Conservation (phyloP, 2,113 vertebrate genomes). For the Corvus moneduloides region DNA sequence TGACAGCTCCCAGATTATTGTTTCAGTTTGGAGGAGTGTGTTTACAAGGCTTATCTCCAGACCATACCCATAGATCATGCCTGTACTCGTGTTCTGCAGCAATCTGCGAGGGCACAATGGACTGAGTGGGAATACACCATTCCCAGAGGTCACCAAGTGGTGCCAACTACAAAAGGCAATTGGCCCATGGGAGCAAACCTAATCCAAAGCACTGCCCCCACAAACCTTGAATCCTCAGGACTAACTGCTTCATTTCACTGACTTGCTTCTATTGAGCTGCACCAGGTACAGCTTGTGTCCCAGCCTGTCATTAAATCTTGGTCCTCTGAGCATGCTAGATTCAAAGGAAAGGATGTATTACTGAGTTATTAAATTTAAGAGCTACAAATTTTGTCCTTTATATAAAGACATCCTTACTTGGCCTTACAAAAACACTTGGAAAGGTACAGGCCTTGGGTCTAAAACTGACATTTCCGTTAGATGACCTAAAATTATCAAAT, state of each 20-base stretch:
- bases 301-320: neutral
- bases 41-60: neutral
- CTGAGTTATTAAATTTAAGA: neutral
- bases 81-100: rapidly evolving
- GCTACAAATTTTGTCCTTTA: neutral
- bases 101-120: neutral
- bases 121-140: rapidly evolving
- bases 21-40: neutral
- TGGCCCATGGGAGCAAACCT: neutral
- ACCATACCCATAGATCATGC: neutral
- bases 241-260: neutral
- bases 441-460: neutral
- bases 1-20: neutral
- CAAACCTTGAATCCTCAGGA: neutral
- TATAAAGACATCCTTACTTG: neutral
- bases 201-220: neutral
- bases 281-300: neutral
- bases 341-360: neutral
- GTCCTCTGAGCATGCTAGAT: neutral
- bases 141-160: neutral
- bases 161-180: neutral
- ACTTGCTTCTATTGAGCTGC: neutral
- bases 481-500: slow-evolving; percentile 22
- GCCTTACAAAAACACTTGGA: neutral
- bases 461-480: neutral